These are phyloP conservation scores for Meriones unguiculatus DNA, from an alignment of 2,113 vertebrate species.

Conservation along the genomic window DNA sequence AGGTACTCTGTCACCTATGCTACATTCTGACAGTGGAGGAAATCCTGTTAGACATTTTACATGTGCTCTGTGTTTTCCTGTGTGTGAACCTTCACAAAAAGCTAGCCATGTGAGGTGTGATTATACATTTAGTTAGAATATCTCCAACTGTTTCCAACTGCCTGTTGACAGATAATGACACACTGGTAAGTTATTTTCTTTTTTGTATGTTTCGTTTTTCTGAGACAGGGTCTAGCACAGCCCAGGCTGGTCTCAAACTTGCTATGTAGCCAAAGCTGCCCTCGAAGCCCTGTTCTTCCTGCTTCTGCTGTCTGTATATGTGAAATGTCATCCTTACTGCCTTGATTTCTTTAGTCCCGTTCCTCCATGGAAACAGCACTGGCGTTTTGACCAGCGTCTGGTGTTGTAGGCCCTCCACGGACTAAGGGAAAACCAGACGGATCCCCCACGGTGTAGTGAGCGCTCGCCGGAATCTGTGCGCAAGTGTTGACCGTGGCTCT, in stretches of 20 bases:
- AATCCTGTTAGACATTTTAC: neutral
- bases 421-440: neutral
- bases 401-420: slow-evolving; percentile 15
- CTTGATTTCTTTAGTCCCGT: neutral
- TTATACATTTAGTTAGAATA: neutral
- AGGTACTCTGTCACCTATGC: neutral
- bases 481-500: neutral
- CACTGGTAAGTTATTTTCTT: neutral
- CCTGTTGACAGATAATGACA: neutral
- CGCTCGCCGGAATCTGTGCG: neutral
- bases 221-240: neutral
- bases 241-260: neutral
- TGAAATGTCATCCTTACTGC: neutral
- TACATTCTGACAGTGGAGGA: neutral
- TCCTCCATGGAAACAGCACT: neutral
- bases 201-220: neutral
- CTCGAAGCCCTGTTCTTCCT: neutral
- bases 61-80: neutral
- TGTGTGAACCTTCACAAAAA: neutral
- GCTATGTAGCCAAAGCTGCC: neutral
- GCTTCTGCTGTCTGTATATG: neutral
- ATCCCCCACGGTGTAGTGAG: neutral
- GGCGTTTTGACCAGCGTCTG: neutral
- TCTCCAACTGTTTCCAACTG: slow-evolving; percentile 3
- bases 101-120: neutral